Conservation (phyloP, 2,113 vertebrate species). For the Paradoxurus hermaphroditus region DNA sequence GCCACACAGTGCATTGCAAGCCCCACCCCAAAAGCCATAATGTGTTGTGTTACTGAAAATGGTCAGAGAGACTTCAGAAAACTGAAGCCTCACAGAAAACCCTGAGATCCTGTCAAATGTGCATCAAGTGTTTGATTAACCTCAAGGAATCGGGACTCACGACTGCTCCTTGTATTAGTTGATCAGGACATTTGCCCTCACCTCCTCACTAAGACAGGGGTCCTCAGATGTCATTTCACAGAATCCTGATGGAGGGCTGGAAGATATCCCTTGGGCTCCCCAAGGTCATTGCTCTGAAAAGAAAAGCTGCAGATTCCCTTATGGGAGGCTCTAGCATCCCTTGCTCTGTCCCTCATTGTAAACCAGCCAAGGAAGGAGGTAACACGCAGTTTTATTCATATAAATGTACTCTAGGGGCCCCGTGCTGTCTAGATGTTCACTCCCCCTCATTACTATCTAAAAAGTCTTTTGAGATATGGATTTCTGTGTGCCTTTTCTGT, state of each 20-base stretch:
- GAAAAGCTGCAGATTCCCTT: neutral
- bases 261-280: neutral
- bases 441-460: neutral
- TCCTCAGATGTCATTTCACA: neutral
- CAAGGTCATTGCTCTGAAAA: neutral
- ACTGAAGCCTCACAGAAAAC: neutral
- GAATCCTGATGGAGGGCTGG: neutral
- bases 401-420: no score
- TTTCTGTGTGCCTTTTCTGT: neutral
- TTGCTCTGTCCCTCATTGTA: neutral
- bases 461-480: neutral
- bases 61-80: neutral
- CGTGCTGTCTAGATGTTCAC: neutral
- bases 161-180: neutral
- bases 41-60: neutral
- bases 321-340: neutral
- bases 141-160: neutral
- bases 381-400: neutral
- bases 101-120: neutral
- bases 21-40: neutral
- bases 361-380: neutral
- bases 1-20: neutral
- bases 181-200: neutral
- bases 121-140: neutral
- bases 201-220: neutral